These are phyloP conservation scores for Oreochromis aureus DNA, from an alignment of 2,113 vertebrate genomes.

Conservation along the genomic window DNA sequence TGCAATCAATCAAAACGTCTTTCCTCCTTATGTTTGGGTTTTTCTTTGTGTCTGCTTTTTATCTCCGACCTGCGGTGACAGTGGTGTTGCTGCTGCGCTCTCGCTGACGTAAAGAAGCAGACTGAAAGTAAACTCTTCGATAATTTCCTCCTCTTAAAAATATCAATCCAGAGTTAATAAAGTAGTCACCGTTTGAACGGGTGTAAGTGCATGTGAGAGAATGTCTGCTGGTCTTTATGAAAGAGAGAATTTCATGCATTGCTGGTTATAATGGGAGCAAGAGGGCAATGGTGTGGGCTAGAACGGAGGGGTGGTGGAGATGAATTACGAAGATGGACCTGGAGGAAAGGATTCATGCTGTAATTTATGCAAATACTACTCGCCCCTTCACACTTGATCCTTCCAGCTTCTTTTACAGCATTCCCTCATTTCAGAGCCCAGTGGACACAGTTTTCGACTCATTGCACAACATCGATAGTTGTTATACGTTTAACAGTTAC, in stretches of 20 bases:
- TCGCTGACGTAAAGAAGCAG: background rate
- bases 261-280: background rate
- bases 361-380: slow-evolving; percentile 33
- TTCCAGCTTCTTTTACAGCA: background rate
- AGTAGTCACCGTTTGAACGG: background rate
- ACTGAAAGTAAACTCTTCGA: background rate
- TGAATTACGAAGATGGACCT: background rate
- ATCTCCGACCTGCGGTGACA: background rate
- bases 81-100: background rate
- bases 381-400: slow-evolving; percentile 12
- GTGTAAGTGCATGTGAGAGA: background rate
- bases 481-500: background rate
- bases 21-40: background rate
- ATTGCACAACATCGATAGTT: background rate
- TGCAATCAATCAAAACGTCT: slow-evolving; percentile 1
- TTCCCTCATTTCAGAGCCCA: slow-evolving; percentile 32
- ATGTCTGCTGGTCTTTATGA: background rate
- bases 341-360: background rate
- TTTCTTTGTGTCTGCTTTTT: background rate
- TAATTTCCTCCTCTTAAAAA: slow-evolving; percentile 8
- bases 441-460: background rate
- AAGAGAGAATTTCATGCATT: background rate
- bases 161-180: slow-evolving; percentile 12
- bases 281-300: background rate
- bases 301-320: background rate